Conservation (phyloP, 2,888 invertebrate genomes). For the Limenitis arthemis region DNA sequence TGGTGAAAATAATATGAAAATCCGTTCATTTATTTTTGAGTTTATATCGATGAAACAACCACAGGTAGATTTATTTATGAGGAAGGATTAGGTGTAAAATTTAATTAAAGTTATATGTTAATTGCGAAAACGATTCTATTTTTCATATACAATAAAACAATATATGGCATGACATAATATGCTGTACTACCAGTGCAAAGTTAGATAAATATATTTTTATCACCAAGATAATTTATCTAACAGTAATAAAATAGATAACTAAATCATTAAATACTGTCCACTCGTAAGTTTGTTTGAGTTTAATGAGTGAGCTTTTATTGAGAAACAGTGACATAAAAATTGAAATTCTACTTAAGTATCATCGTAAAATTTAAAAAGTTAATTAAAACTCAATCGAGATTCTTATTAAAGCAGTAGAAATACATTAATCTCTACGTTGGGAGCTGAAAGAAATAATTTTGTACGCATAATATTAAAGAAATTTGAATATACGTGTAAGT, state of each 20-base stretch:
- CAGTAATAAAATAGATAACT: slow-evolving; percentile 16
- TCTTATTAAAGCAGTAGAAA: slow-evolving; percentile 29
- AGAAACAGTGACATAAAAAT: slow-evolving; percentile 17
- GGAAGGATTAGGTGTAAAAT: too few species aligned
- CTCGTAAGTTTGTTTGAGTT: slow-evolving; percentile 18
- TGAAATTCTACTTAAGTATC: slow-evolving; percentile 19
- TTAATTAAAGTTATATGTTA: too few species aligned
- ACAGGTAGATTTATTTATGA: too few species aligned
- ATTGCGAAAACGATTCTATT: too few species aligned
- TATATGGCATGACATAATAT: too few species aligned
- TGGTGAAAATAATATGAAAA: too few species aligned
- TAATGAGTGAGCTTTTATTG: background rate
- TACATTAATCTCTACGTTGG: slow-evolving; percentile 22
- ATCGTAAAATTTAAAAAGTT: slow-evolving; percentile 27
- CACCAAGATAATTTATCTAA: slow-evolving; percentile 27
- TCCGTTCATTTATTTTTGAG: too few species aligned
- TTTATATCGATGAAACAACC: too few species aligned
- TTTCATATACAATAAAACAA: too few species aligned
- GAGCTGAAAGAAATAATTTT: slow-evolving; percentile 17
- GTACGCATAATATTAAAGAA: slow-evolving; percentile 3
- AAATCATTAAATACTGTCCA: slow-evolving; percentile 16
- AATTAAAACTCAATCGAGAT: slow-evolving; percentile 38
- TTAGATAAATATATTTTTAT: slow-evolving; percentile 29
- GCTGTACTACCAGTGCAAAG: too few species aligned
- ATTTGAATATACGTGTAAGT: background rate